phyloP scores from a whole-genome alignment of 2,888 invertebrate species.

The Coronaproctus castanopsis region DNA sequence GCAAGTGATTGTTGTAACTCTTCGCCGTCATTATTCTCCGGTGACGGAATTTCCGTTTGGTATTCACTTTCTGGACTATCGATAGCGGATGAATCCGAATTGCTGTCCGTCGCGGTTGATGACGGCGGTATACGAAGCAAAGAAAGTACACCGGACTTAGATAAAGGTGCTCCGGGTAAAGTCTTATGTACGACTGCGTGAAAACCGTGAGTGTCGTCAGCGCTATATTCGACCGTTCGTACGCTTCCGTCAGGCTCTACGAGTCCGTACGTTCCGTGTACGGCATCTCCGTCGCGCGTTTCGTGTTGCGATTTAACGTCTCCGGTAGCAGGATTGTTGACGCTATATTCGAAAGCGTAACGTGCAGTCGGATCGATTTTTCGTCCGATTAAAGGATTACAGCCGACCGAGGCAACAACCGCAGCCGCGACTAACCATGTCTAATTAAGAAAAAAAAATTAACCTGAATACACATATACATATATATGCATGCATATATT shows the following conservation, averaged over 20 bases:
- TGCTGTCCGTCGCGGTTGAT: not conserved
- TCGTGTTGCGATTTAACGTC: conserved; percentile 11
- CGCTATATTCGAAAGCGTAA: conserved; percentile 10
- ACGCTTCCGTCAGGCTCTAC: conserved; percentile 12
- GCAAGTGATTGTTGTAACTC: not conserved
- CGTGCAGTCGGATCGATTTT: conserved; percentile 1
- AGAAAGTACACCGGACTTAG: not conserved
- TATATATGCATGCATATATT: no score
- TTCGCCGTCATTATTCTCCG: not conserved
- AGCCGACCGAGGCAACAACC: no score
- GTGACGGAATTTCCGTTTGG: not conserved
- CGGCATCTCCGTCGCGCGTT: conserved; percentile 8
- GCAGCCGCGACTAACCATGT: no score
- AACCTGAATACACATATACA: no score
- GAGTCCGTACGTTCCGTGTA: conserved; percentile 9
- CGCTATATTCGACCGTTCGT: conserved; percentile 9
- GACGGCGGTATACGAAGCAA: not conserved
- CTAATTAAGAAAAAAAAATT: no score
- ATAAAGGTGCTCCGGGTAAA: not conserved
- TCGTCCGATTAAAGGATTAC: not conserved
- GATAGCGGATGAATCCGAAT: not conserved
- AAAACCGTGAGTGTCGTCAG: conserved; percentile 8
- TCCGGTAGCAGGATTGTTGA: conserved; percentile 10
- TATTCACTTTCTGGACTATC: not conserved
- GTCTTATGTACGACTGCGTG: conserved; percentile 6